Percentiles rank a stretch among this genome's conserved stretches.
phyloP scores from a whole-genome alignment of 2,113 vertebrate genomes.

The Mustela nigripes region DNA sequence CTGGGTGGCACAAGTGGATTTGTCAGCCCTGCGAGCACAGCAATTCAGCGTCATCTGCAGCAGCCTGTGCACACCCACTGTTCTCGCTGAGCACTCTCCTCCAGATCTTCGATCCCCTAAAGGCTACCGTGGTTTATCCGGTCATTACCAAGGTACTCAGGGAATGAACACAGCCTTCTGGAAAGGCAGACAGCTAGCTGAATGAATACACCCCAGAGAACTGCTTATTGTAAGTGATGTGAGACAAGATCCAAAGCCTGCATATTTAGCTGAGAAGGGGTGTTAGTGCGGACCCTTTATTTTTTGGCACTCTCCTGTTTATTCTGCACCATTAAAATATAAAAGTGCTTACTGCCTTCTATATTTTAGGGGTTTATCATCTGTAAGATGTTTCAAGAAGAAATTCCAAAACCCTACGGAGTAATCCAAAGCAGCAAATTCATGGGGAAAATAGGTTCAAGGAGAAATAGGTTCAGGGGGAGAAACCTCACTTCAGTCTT shows the following conservation, averaged over 20 bases:
- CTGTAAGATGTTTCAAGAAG: constrained; percentile 47
- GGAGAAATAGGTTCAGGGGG: background rate
- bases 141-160: constrained; percentile 81
- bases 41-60: background rate
- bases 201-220: constrained; percentile 81
- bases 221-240: constrained; percentile 75
- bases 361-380: background rate
- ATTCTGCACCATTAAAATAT: background rate
- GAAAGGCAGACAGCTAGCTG: constrained; percentile 82
- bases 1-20: background rate
- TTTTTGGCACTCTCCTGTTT: background rate
- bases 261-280: constrained; percentile 53
- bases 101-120: constrained; percentile 78
- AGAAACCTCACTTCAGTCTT: constrained; percentile 18
- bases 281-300: background rate
- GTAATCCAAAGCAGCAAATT: constrained; percentile 31
- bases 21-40: background rate
- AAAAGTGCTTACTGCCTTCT: constrained; percentile 31
- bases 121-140: constrained; percentile 76
- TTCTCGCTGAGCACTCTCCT: constrained; percentile 63
- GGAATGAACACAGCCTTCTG: constrained; percentile 79
- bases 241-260: constrained; percentile 72
- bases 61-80: background rate
- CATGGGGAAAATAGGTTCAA: background rate
- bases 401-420: background rate